Evolutionary conservation across 2,797 vertebrate genomes (phyloP).

Genomic region (Labeo calbasu): DNA sequence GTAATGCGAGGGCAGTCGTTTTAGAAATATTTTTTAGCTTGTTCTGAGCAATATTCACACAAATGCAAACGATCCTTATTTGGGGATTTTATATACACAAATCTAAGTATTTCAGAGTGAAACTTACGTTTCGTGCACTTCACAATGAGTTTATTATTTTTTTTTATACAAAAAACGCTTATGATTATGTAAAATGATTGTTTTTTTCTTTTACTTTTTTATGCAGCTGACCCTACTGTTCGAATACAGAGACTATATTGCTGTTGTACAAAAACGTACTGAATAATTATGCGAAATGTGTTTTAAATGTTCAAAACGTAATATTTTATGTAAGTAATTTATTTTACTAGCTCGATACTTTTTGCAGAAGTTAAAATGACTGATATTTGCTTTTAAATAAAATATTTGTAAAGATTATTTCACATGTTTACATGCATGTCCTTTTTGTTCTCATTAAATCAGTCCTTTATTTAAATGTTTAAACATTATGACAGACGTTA

Average conservation of each 20-base stretch:
- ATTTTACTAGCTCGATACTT: not conserved
- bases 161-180: too few species aligned
- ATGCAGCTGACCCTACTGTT: not conserved
- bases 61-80: not conserved
- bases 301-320: not conserved
- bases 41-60: not conserved
- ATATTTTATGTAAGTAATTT: not conserved
- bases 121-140: too few species aligned
- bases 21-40: not conserved
- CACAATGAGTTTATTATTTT: not conserved
- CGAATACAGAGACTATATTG: not conserved
- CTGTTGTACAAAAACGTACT: not conserved
- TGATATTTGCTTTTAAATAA: not conserved
- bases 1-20: too few species aligned
- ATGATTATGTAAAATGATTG: too few species aligned
- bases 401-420: not conserved
- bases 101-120: not conserved
- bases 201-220: not conserved
- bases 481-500: not conserved
- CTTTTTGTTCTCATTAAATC: not conserved
- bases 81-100: not conserved
- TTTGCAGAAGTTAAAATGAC: not conserved
- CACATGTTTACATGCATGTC: not conserved
- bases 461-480: not conserved
- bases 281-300: not conserved